Percentiles rank a stretch among this genome's conserved stretches.
phyloP scores from a whole-genome alignment of 2,113 vertebrate species.

The Takifugu bimaculatus region DNA sequence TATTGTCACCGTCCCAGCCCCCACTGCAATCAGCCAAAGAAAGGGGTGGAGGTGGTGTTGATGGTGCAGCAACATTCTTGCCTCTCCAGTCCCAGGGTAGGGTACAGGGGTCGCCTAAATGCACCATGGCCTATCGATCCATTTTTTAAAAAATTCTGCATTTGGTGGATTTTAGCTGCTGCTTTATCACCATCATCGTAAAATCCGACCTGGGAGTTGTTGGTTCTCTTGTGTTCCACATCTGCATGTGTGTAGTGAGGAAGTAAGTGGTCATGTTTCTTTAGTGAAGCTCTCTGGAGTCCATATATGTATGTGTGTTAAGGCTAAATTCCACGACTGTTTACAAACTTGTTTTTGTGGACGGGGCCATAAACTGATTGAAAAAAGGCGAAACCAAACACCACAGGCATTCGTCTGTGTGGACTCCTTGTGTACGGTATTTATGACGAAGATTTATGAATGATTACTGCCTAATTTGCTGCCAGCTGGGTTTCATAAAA shows the following conservation, averaged over 20 bases:
- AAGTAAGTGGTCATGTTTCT: no score
- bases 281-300: not conserved
- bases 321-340: not conserved
- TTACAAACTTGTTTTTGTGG: not conserved
- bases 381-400: no score
- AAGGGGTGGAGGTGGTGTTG: slow-evolving; percentile 31
- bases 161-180: slow-evolving; percentile 13
- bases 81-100: slow-evolving; percentile 50
- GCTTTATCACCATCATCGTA: no score
- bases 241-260: no score
- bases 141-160: slow-evolving; percentile 56
- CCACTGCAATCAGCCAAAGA: slow-evolving; percentile 50
- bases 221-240: no score
- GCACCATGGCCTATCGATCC: slow-evolving; percentile 76
- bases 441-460: slow-evolving; percentile 51
- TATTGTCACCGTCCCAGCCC: slow-evolving; percentile 50
- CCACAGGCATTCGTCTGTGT: no score
- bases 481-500: slow-evolving; percentile 64
- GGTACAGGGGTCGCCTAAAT: slow-evolving; percentile 63
- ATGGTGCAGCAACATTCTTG: slow-evolving; percentile 43
- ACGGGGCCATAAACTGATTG: no score
- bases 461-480: slow-evolving; percentile 60
- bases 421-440: not conserved
- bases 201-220: no score
- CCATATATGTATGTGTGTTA: no score